Percentiles rank a stretch among this genome's conserved stretches.
Evolutionary conservation across 2,113 vertebrate species (phyloP).

Genomic region (Paracanthobrama guichenoti): DNA sequence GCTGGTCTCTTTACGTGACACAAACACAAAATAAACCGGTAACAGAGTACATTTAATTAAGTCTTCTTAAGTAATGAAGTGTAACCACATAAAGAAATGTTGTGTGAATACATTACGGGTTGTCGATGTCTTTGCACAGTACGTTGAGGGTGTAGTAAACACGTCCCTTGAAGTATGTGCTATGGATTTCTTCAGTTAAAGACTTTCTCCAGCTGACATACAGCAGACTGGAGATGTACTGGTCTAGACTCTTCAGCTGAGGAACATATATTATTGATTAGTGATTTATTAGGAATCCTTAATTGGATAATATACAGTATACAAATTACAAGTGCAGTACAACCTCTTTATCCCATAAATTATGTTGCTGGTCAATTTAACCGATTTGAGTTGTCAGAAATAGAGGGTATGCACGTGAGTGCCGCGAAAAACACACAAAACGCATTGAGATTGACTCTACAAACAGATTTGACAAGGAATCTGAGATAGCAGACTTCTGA

Average conservation of each 20-base stretch:
- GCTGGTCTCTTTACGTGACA: constrained; percentile 83
- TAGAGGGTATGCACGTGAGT: too few relatives aligned
- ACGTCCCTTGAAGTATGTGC: constrained; percentile 85
- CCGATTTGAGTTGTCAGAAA: neutral
- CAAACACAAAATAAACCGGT: constrained; percentile 15
- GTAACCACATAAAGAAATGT: neutral
- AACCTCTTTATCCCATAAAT: neutral
- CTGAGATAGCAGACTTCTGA: too few relatives aligned
- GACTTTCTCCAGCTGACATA: constrained; percentile 90
- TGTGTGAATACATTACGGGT: constrained; percentile 81
- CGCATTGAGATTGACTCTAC: too few relatives aligned
- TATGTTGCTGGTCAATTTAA: neutral
- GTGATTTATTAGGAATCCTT: neutral
- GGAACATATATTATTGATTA: constrained; percentile 17
- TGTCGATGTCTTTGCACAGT: constrained; percentile 87
- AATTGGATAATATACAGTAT: neutral
- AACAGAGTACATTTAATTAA: neutral
- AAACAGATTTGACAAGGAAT: too few relatives aligned
- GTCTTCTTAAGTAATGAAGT: neutral
- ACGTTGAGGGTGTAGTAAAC: constrained; percentile 93
- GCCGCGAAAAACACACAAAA: too few relatives aligned
- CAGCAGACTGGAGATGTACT: constrained; percentile 90
- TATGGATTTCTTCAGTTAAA: constrained; percentile 91
- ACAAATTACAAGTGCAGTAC: neutral
- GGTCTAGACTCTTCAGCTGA: constrained; percentile 92